Conservation (phyloP, 2,888 invertebrate genomes). For the Acanthoscelides obtectus region DNA sequence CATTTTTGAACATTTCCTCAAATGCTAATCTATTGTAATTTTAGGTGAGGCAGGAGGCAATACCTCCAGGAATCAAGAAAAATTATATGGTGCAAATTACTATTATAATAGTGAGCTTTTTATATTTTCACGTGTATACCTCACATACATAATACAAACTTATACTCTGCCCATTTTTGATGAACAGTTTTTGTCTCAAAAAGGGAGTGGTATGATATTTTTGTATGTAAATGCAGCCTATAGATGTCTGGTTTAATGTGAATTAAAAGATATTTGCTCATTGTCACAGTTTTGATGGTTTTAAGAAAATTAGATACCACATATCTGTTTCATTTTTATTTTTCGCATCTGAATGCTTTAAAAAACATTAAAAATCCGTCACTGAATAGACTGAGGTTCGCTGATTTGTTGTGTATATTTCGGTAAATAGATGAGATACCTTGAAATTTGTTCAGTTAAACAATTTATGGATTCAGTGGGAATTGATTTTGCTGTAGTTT, state of each 20-base stretch:
- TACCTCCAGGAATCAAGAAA: background rate
- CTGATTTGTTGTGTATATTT: background rate
- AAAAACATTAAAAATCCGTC: constrained; percentile 14
- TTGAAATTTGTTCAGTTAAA: background rate
- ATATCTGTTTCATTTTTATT: constrained; percentile 3
- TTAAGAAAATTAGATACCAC: background rate
- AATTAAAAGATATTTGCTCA: background rate
- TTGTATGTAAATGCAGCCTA: background rate
- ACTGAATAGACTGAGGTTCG: constrained; percentile 15
- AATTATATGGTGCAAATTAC: constrained; percentile 19
- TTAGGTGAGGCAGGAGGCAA: background rate
- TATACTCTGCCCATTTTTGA: background rate
- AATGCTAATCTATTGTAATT: background rate
- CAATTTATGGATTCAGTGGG: background rate
- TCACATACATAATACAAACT: background rate
- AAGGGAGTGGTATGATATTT: background rate
- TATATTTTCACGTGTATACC: constrained; percentile 10
- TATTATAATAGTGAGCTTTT: constrained; percentile 21
- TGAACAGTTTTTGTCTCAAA: constrained; percentile 2
- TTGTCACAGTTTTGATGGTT: background rate
- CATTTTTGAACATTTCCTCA: background rate
- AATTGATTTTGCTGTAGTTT: background rate
- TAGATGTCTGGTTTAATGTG: background rate
- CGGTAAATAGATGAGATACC: background rate
- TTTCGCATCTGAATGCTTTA: constrained; percentile 5